A percentile compares a stretch with the other conserved stretches of the same genome.
These are phyloP conservation scores for Drosophila monieri DNA, from an alignment of 2,888 invertebrate species.

Conservation along the genomic window DNA sequence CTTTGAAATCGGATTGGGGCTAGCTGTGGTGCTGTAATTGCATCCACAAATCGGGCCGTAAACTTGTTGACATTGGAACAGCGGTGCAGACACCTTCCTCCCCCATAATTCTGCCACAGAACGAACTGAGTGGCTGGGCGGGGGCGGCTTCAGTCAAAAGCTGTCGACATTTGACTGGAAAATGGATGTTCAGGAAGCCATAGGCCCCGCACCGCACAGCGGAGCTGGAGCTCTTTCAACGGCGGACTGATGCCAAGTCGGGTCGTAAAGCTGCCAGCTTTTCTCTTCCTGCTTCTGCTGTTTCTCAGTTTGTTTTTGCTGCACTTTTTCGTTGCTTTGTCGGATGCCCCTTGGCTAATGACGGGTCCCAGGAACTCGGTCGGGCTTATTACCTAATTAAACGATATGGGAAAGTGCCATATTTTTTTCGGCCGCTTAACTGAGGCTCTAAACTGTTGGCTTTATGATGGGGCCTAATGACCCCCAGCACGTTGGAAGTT, in stretches of 20 bases:
- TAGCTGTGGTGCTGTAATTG: conserved; percentile 35
- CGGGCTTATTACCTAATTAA: not conserved
- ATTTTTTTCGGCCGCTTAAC: not conserved
- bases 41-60: conserved; percentile 55
- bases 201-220: conserved; percentile 22
- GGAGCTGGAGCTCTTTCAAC: conserved; percentile 26
- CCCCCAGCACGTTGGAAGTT: not conserved
- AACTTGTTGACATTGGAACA: conserved; percentile 60
- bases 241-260: conserved; percentile 28
- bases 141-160: conserved; percentile 46
- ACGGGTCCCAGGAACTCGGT: not conserved
- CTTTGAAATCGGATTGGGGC: conserved; percentile 4
- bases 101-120: conserved; percentile 17
- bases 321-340: not conserved
- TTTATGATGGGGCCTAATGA: not conserved
- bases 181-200: conserved; percentile 47
- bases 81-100: conserved; percentile 21
- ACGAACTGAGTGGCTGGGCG: conserved; percentile 11
- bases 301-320: conserved; percentile 4
- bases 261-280: conserved; percentile 45
- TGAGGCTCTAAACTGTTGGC: not conserved
- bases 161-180: conserved; percentile 58
- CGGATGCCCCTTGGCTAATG: conserved; percentile 25
- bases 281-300: conserved; percentile 28
- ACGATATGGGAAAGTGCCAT: not conserved